Conservation (phyloP, 2,113 vertebrate genomes). For the Archocentrus centrarchus region DNA sequence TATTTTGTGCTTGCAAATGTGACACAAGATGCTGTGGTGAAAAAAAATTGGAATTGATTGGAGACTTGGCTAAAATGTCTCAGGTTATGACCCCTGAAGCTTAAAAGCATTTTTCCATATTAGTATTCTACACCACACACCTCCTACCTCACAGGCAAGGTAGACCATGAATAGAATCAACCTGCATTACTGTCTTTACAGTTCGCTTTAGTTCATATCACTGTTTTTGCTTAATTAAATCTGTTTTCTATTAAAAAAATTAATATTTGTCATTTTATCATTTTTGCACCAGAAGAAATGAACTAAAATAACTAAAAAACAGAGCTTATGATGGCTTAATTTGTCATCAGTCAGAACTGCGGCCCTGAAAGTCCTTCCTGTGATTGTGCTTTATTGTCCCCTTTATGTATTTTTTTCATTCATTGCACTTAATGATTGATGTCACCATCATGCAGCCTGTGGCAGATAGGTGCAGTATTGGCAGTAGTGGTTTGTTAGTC, state of each 20-base stretch:
- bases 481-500: slow-evolving; percentile 39
- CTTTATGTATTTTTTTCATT: slow-evolving; percentile 32
- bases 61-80: slow-evolving; percentile 67
- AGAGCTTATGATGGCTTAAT: neutral
- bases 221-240: slow-evolving; percentile 1
- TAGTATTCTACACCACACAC: slow-evolving; percentile 68
- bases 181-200: slow-evolving; percentile 24
- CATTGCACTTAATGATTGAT: slow-evolving; percentile 28
- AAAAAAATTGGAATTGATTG: slow-evolving; percentile 82
- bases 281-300: neutral
- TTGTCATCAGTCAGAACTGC: slow-evolving; percentile 1
- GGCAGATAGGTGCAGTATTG: slow-evolving; percentile 7
- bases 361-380: neutral
- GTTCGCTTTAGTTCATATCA: neutral
- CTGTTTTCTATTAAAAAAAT: neutral
- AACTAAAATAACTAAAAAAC: neutral
- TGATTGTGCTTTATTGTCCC: neutral
- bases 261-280: neutral
- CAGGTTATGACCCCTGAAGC: slow-evolving; percentile 70
- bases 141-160: slow-evolving; percentile 51
- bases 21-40: slow-evolving; percentile 68
- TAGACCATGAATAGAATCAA: slow-evolving; percentile 64
- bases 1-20: slow-evolving; percentile 62
- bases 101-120: slow-evolving; percentile 67
- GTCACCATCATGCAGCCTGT: neutral